Evolutionary conservation across 2,888 invertebrate species (phyloP).

Genomic region (Carcina quercana): DNA sequence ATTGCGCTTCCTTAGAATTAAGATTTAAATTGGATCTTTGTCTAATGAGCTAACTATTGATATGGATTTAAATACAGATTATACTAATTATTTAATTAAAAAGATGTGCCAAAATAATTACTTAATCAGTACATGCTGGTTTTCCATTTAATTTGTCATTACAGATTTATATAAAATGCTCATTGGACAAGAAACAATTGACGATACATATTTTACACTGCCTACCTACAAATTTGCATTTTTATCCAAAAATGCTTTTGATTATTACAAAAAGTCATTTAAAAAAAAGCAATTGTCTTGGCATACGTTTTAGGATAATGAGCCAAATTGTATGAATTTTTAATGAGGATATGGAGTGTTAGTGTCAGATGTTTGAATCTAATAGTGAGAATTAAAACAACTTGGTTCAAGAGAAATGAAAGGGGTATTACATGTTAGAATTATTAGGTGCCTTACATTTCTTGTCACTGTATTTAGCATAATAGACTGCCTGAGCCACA

Average conservation of each 20-base stretch:
- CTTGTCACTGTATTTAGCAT: conserved; percentile 9
- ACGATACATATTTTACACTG: too few relatives aligned
- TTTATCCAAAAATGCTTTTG: not conserved
- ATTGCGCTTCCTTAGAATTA: conserved; percentile 54
- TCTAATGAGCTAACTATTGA: conserved; percentile 31
- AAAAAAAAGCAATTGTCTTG: conserved; percentile 41
- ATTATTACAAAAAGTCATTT: too few relatives aligned
- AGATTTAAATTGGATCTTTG: conserved; percentile 40
- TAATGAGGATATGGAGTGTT: conserved; percentile 29
- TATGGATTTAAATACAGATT: conserved; percentile 21
- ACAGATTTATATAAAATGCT: conserved; percentile 21
- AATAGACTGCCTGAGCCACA: too few relatives aligned
- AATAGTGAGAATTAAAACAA: conserved; percentile 37
- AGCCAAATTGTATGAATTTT: conserved; percentile 55
- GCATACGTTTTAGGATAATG: conserved; percentile 49
- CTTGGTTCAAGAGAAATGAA: conserved; percentile 36
- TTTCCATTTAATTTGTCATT: too few relatives aligned
- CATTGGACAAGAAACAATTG: too few relatives aligned
- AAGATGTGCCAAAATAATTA: conserved; percentile 55
- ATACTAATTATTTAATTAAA: conserved; percentile 28
- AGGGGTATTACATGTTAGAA: conserved; percentile 31
- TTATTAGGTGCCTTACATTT: conserved; percentile 51
- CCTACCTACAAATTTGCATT: too few relatives aligned
- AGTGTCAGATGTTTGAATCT: conserved; percentile 41
- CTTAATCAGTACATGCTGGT: conserved; percentile 13